Evolutionary conservation across 2,113 vertebrate genomes (phyloP), one percentile per base, ranked within the genome.

Genomic region (Rhinopomastus cyanomelas): DNA sequence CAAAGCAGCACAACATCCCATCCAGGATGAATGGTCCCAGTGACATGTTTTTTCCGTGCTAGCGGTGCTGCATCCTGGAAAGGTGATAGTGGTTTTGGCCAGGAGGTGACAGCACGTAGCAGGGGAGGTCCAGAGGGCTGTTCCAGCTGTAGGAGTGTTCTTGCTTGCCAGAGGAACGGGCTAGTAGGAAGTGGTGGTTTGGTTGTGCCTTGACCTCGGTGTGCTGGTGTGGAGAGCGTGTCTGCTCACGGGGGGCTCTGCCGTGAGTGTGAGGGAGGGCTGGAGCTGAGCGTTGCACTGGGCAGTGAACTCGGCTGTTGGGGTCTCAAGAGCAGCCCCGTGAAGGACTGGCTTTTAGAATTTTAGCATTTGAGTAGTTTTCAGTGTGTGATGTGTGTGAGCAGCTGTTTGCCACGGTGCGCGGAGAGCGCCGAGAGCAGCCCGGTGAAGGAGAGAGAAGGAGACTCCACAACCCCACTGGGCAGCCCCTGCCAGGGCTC

Each of bases 41-140:
- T 86, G 75, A 81, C 71, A 30, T 85, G 75, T 68, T 79, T 26
- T 93, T 92, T 94, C 92, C 85, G 55, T 57, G 29, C 22, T 71
- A 79, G 16, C 75, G 23, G n/a, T 42, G 16, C 78, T 12, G 26
- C 67, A 27, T 93, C 78, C 84, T 94, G 84, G 64, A 81, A 87
- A 64, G 61, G 42, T 30, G 37, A 53, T 21, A 20, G 4, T 26
- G 7, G 27, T 65, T 84, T 68, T 27, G 53, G 32, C 64, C 81
- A 61, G 81, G 69, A 82, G 79, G 74, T 73, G 74, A 79, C 88
- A 81, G 62, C 59, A 15, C 11, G 0, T 22, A 15, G 36, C n/a
- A 7, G 62, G 65, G 62, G 46, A 32, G 62, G 25, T 81, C 53
- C 71, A 52, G 90, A 88, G 84, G 39, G 67, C 36, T 34, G 8